Base-by-base conservation (phyloP, 2,797 vertebrate genomes). In the Rhynchotus rufescens region DNA sequence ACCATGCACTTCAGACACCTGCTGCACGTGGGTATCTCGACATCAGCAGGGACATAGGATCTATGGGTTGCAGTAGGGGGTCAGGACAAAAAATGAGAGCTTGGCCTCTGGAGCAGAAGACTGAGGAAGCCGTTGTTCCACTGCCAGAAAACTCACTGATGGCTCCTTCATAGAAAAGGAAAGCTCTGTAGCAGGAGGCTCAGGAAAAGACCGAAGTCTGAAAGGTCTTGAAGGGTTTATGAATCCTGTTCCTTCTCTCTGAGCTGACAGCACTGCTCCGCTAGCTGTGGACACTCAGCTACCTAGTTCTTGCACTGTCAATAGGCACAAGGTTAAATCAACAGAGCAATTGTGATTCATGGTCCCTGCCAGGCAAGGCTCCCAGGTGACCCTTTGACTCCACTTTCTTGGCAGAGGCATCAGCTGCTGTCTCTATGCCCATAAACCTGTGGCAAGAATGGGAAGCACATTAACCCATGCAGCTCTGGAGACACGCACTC, bases 11-110 rank as follows among this genome's bases (percentile, higher is more conserved):
- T 74, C 59, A 40, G 10, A 34, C 23, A 34, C 7, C 26, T 38
- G 16, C 14, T 52, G 79, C 56, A 51, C 4, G 2, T 21, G 21
- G 40, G 40, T 38, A 13, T 56, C 32, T 8, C 0, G 0, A 16
- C 38, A 47, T 26, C 23, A 56, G 51, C 38, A 72, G 45, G 60
- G 36, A 45, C 51, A 51, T 2, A 65, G n/a, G n/a, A 45, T 32
- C 40, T 86, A 56, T 14, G 78, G 78, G 62, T 25, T 69, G n/a
- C 32, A 67, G 8, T 28, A 6, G 20, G 14, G 14, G 5, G 4
- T 62, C 45, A 49, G 60, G 26, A 67, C n/a, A 52, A 67, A 68
- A 68, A 26, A 20, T 23, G 38, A 64, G 12, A 40, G 17, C 52
- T 21, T 5, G 23, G 47, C 10, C n/a, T 57, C 60, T 62, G 86